Base-by-base conservation (phyloP, 2,113 vertebrate genomes). In the Paradoxurus hermaphroditus region DNA sequence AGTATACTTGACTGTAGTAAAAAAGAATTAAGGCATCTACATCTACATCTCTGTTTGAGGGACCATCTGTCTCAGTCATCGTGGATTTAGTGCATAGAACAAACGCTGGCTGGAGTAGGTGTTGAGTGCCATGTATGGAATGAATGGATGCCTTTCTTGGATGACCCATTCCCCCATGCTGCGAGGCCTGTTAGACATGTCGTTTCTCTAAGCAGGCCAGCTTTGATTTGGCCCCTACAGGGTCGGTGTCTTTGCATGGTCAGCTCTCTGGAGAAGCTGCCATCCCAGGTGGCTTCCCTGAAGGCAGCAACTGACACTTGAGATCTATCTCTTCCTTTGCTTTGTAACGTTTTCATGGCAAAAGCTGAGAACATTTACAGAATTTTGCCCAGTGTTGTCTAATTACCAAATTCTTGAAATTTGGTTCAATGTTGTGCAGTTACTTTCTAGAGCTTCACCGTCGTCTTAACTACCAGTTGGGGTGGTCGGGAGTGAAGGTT, bases 381-480 rank as follows among this genome's bases (percentile, higher is more conserved):
- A 91, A 65, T 94, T 93, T 91, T 97, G 53, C 51, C 70, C 82
- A 91, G 25, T 94, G 46, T 81, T 96, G 49, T 91, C 65, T 96
- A 92, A 97, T 97, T 94, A 86, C 62, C n/a, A n/a, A n/a, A 79
- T 93, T 97, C n/a, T 94, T 51, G 86, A 49, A 93, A 91, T 92
- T 97, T 94, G 86, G 51, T 59, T 95, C 90, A 83, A n/a, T 91
- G 46, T 62, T 31, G 0, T 96, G 53, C 85, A 82, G 88, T 96
- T 94, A 67, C 7, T 77, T 59, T 88, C 94, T 39, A 83, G 88
- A 96, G 67, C 36, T 89, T 94, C 72, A 29, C 39, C 39, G 39
- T 95, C 72, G 94, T 65, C 77, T 90, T 95, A 53, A 72, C 2
- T 27, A 88, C 62, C 44, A 78, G 0, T 90, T 92, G 63, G 25